Conservation (phyloP, 2,888 invertebrate species). For the Volucella inanis region DNA sequence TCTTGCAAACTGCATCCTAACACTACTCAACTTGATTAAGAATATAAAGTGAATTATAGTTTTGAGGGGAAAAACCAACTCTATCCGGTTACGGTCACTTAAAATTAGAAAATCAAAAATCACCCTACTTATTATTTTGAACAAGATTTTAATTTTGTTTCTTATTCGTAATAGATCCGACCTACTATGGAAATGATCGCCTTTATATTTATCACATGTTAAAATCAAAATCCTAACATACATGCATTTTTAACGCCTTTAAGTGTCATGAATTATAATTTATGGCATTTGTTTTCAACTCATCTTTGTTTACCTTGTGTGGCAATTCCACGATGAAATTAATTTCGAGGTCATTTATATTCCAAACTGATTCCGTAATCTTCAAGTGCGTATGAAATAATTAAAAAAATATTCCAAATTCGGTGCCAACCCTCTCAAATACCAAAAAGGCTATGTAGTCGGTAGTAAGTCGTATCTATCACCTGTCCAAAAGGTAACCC, state of each 20-base stretch:
- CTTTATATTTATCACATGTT: slow-evolving; percentile 35
- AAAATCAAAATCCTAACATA: slow-evolving; percentile 30
- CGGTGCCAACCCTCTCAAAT: slow-evolving; percentile 4
- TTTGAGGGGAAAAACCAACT: background rate
- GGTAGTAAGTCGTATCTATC: background rate
- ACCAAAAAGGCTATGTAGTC: background rate
- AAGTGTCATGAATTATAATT: slow-evolving; percentile 19
- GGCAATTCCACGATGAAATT: slow-evolving; percentile 25
- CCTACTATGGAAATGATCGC: background rate
- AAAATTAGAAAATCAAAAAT: background rate
- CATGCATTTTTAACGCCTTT: slow-evolving; percentile 45
- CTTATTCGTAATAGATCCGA: slow-evolving; percentile 9
- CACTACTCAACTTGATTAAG: no score
- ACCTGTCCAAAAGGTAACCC: slow-evolving; percentile 18
- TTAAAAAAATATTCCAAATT: slow-evolving; percentile 27
- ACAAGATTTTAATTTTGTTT: slow-evolving; percentile 33
- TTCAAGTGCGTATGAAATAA: slow-evolving; percentile 32
- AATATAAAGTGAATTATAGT: no score
- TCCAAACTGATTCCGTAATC: slow-evolving; percentile 36
- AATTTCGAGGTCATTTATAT: slow-evolving; percentile 56
- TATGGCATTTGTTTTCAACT: slow-evolving; percentile 38
- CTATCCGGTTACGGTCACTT: slow-evolving; percentile 31
- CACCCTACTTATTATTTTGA: slow-evolving; percentile 13
- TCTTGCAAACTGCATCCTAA: no score
- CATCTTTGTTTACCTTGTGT: slow-evolving; percentile 48